Percentiles rank a stretch among this genome's conserved stretches.
These are phyloP conservation scores for Idaea biselata DNA, from an alignment of 2,888 invertebrate genomes.

Conservation along the genomic window DNA sequence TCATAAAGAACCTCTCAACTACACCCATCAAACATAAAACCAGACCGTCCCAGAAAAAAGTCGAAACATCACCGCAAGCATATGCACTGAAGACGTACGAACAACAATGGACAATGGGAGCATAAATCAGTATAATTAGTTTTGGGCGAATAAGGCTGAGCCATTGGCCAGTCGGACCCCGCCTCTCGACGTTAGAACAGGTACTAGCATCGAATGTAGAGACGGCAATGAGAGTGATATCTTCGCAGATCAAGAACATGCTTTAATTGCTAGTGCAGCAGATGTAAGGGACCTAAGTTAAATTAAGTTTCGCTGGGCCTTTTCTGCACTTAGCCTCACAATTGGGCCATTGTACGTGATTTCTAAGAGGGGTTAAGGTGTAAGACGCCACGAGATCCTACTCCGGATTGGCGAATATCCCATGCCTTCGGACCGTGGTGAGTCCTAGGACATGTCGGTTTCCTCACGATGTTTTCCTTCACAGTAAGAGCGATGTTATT, in stretches of 20 bases:
- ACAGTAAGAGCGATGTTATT: too few relatives aligned
- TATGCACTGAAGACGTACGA: slow-evolving; percentile 77
- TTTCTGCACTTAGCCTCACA: too few relatives aligned
- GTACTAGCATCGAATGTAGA: slow-evolving; percentile 67
- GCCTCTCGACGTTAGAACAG: slow-evolving; percentile 79
- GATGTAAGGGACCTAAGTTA: background rate
- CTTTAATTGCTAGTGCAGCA: background rate
- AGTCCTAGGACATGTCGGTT: too few relatives aligned
- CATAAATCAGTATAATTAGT: slow-evolving; percentile 98
- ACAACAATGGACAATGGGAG: slow-evolving; percentile 94
- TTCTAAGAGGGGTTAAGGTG: too few relatives aligned
- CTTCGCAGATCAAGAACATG: background rate
- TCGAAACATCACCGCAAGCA: slow-evolving; percentile 27
- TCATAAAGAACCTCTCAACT: background rate
- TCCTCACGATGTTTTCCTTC: too few relatives aligned
- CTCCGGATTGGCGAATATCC: too few relatives aligned
- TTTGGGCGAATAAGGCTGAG: slow-evolving; percentile 82
- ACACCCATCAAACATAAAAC: slow-evolving; percentile 24
- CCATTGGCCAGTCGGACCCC: slow-evolving; percentile 84
- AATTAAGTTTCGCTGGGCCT: too few relatives aligned
- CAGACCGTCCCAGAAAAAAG: slow-evolving; percentile 25
- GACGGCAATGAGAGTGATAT: slow-evolving; percentile 54
- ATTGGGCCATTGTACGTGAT: too few relatives aligned
- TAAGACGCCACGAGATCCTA: too few relatives aligned
- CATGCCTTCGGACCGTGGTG: too few relatives aligned